Percentiles rank a stretch among this genome's conserved stretches.
phyloP scores from a whole-genome alignment of 2,113 vertebrate genomes.

The Zonotrichia leucophrys region DNA sequence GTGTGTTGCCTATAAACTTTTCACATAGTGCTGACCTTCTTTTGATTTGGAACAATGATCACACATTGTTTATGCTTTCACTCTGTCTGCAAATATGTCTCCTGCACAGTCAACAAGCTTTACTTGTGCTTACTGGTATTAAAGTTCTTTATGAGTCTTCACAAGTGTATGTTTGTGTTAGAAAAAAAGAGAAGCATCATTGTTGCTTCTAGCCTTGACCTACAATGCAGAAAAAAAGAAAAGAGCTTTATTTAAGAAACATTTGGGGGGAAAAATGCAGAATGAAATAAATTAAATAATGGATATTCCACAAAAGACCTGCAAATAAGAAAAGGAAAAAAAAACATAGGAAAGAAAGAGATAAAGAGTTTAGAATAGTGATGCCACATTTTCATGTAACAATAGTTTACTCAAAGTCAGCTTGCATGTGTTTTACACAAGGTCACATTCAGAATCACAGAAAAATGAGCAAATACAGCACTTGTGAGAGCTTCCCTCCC shows the following conservation, averaged over 20 bases:
- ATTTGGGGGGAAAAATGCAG: fast-evolving
- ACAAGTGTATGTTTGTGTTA: not conserved
- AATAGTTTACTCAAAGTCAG: not conserved
- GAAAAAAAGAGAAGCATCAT: not conserved
- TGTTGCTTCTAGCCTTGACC: not conserved
- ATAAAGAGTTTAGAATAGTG: not conserved
- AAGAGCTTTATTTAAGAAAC: not conserved
- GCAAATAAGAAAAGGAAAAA: not conserved
- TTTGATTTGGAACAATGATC: not conserved
- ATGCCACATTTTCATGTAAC: not conserved
- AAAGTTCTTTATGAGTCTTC: not conserved
- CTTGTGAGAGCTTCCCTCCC: not conserved
- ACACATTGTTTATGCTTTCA: not conserved
- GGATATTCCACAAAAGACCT: not conserved
- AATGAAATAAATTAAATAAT: not conserved
- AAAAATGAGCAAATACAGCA: not conserved
- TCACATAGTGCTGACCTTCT: not conserved
- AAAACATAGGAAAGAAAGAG: not conserved
- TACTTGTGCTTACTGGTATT: not conserved
- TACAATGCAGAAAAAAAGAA: not conserved
- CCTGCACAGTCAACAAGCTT: not conserved
- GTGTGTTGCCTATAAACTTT: not conserved
- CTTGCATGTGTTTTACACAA: not conserved
- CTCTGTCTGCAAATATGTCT: not conserved
- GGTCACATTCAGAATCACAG: not conserved